These are phyloP conservation scores for Oryzias melastigma DNA, from an alignment of 2,113 vertebrate genomes.

Conservation along the genomic window DNA sequence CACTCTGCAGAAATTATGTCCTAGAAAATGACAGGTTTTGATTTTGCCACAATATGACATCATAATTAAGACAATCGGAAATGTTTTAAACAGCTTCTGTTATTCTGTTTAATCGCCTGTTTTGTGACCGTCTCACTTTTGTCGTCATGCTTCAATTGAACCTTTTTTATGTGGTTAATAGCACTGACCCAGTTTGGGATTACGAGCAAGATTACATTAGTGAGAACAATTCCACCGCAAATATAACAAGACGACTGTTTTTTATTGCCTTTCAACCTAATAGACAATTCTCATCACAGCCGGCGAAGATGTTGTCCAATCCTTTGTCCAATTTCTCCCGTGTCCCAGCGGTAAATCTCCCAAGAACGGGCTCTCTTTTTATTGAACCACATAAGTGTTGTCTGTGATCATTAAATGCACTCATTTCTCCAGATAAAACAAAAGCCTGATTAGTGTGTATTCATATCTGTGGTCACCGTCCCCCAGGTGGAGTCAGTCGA, in stretches of 20 bases:
- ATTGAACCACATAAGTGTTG: conserved; percentile 87
- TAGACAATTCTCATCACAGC: conserved; percentile 29
- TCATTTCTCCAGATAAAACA: conserved; percentile 74
- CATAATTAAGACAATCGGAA: too few species aligned
- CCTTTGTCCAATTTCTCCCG: conserved; percentile 24
- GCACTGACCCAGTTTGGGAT: background rate
- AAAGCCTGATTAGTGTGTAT: conserved; percentile 87
- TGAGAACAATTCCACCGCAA: background rate
- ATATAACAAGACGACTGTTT: conserved; percentile 2
- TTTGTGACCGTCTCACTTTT: background rate
- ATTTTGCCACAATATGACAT: too few species aligned
- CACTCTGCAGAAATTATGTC: too few species aligned
- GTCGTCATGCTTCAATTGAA: background rate
- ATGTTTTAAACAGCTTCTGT: too few species aligned
- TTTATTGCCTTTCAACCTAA: conserved; percentile 15
- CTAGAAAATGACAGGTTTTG: too few species aligned
- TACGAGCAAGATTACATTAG: background rate
- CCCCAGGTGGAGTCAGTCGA: conserved; percentile 84
- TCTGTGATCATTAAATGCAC: conserved; percentile 87
- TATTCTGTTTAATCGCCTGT: too few species aligned
- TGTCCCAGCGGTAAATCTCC: conserved; percentile 30
- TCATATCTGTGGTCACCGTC: conserved; percentile 82
- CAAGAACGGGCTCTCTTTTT: conserved; percentile 38
- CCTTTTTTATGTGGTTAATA: background rate
- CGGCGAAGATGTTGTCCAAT: conserved; percentile 21